phyloP scores from a whole-genome alignment of 2,113 vertebrate species.

The Pomatostomus ruficeps region DNA sequence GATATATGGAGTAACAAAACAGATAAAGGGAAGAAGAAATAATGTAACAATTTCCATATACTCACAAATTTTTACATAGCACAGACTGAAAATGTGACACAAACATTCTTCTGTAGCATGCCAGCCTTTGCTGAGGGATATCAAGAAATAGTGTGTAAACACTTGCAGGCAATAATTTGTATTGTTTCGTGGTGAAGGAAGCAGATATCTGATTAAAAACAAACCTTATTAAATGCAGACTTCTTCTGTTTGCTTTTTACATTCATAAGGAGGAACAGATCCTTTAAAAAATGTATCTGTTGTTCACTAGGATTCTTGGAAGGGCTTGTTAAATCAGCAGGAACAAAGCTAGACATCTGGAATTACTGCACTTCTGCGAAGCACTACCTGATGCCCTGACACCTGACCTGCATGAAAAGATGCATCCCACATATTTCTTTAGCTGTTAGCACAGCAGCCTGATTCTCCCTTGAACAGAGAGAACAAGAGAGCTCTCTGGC shows the following conservation, averaged over 20 bases:
- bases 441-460: conserved; percentile 19
- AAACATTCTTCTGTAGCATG: neutral
- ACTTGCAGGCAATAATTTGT: neutral
- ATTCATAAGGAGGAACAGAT: neutral
- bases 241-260: conserved; percentile 7
- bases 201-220: neutral
- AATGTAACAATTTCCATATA: neutral
- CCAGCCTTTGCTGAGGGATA: conserved; percentile 16
- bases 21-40: neutral
- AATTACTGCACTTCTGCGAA: neutral
- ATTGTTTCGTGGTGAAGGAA: neutral
- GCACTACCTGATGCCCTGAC: conserved; percentile 1
- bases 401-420: conserved; percentile 31
- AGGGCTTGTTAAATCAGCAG: neutral
- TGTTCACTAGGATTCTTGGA: neutral
- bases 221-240: conserved; percentile 8
- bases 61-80: neutral
- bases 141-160: neutral
- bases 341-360: conserved; percentile 1
- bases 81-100: neutral
- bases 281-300: neutral
- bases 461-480: neutral
- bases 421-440: neutral
- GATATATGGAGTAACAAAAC: neutral
- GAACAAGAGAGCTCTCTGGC: conserved; percentile 28